phyloP scores from a whole-genome alignment of 2,888 invertebrate genomes.

The Amiota communis region DNA sequence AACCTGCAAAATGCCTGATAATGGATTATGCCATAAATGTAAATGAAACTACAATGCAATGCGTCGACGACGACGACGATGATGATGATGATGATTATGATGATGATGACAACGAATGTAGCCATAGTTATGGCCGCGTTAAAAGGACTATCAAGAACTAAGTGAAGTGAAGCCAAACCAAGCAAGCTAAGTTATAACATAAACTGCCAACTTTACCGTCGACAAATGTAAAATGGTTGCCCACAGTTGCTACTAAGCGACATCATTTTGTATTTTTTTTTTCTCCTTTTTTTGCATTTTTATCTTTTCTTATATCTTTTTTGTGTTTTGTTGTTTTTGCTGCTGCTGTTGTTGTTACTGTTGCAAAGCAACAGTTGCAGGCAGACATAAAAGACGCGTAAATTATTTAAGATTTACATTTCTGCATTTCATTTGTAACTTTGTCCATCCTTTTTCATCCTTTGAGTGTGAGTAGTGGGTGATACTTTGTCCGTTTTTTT shows the following conservation, averaged over 20 bases:
- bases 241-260: slow-evolving; percentile 34
- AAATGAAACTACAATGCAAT: slow-evolving; percentile 47
- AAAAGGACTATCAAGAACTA: slow-evolving; percentile 19
- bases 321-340: neutral
- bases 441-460: slow-evolving; percentile 27
- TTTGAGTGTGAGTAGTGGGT: neutral
- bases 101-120: slow-evolving; percentile 39
- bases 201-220: neutral
- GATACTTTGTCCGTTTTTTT: neutral
- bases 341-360: slow-evolving; percentile 35
- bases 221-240: slow-evolving; percentile 25
- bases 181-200: slow-evolving; percentile 16
- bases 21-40: slow-evolving; percentile 66
- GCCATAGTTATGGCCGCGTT: slow-evolving; percentile 20
- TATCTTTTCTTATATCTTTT: too few species aligned
- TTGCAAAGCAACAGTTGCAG: slow-evolving; percentile 53
- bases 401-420: slow-evolving; percentile 70
- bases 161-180: slow-evolving; percentile 34
- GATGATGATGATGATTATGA: too few species aligned
- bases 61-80: slow-evolving; percentile 35
- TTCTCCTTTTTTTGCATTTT: neutral
- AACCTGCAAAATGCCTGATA: slow-evolving; percentile 66
- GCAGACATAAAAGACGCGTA: slow-evolving; percentile 68
- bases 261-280: slow-evolving; percentile 52
- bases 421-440: slow-evolving; percentile 64